Evolutionary conservation across 2,113 vertebrate genomes (phyloP).

Genomic region (Lagopus muta): DNA sequence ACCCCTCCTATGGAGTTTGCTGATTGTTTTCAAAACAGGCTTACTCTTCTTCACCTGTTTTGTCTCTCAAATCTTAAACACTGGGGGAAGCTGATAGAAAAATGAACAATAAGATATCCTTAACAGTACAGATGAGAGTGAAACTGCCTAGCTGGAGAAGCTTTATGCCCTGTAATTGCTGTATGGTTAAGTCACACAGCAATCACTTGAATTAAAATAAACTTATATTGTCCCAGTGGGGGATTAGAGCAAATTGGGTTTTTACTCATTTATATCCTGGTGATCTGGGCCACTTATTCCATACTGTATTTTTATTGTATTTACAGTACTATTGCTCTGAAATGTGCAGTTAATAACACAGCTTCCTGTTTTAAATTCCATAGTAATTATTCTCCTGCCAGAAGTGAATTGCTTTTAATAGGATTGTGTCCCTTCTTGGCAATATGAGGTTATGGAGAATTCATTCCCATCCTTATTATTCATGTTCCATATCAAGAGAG

Average conservation of each 20-base stretch:
- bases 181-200: neutral
- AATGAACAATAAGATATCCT: neutral
- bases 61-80: neutral
- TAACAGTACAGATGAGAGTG: neutral
- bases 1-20: neutral
- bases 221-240: neutral
- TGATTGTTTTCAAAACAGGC: neutral
- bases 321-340: neutral
- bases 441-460: neutral
- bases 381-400: neutral
- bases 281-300: neutral
- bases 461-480: neutral
- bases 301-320: neutral
- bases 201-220: neutral
- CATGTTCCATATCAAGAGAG: neutral
- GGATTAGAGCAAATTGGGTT: neutral
- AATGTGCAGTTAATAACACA: conserved; percentile 9
- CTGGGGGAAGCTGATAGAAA: neutral
- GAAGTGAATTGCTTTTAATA: conserved; percentile 9
- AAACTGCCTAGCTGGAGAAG: neutral
- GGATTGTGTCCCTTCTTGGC: neutral
- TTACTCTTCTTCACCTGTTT: neutral
- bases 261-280: neutral
- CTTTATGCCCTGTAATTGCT: neutral
- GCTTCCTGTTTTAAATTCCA: conserved; percentile 32